Percentiles rank a stretch among this genome's conserved stretches.
phyloP scores from a whole-genome alignment of 2,888 invertebrate genomes.

The Augiades crinisus region DNA sequence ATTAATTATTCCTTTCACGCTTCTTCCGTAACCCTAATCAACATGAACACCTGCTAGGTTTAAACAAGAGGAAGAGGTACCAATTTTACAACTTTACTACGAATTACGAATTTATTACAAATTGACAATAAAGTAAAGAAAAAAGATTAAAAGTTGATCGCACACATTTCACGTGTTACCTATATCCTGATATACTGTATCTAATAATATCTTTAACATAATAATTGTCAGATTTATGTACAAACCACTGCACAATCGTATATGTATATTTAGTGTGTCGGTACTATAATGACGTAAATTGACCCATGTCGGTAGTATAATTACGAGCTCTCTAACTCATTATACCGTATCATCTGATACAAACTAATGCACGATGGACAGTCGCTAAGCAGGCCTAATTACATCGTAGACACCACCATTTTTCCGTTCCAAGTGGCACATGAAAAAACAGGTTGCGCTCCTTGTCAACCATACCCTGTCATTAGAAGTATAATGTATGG shows the following conservation, averaged over 20 bases:
- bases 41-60: no score
- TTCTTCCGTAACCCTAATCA: no score
- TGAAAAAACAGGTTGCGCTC: slow-evolving; percentile 37
- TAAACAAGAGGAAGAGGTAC: no score
- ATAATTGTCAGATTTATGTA: no score
- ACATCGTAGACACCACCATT: slow-evolving; percentile 46
- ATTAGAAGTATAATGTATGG: slow-evolving; percentile 31
- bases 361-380: slow-evolving; percentile 35
- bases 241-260: no score
- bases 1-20: no score
- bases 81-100: no score
- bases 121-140: no score
- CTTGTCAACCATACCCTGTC: slow-evolving; percentile 28
- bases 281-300: neutral
- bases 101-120: no score
- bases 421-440: slow-evolving; percentile 49
- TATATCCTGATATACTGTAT: no score
- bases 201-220: no score
- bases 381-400: slow-evolving; percentile 45
- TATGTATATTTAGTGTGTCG: neutral
- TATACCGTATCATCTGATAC: slow-evolving; percentile 42
- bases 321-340: slow-evolving; percentile 32
- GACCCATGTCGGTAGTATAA: slow-evolving; percentile 3
- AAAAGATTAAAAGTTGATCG: no score
- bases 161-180: neutral